Percentiles rank a stretch among this genome's conserved stretches.
These are phyloP conservation scores for Myotis findleyi DNA, from an alignment of 2,797 vertebrate species.

Conservation along the genomic window DNA sequence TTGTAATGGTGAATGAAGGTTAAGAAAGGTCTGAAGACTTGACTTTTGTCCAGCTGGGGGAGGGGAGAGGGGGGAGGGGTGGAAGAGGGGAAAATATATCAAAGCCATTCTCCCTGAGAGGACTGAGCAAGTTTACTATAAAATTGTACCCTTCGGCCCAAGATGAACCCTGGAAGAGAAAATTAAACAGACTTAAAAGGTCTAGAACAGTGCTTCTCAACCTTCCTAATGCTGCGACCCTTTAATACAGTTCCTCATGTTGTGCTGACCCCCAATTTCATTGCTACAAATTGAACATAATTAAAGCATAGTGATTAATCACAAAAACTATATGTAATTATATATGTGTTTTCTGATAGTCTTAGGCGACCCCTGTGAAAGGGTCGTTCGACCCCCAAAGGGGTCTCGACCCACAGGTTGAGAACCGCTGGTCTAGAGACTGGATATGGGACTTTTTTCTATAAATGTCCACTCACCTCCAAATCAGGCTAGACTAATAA, in stretches of 20 bases:
- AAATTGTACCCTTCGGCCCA: neutral
- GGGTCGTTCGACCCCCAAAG: no score
- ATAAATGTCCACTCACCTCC: neutral
- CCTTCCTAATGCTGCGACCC: no score
- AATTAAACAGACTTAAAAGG: neutral
- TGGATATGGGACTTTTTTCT: neutral
- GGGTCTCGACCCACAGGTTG: no score
- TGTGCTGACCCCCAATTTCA: no score
- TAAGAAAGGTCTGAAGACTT: neutral
- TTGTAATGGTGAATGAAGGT: neutral
- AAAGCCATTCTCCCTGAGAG: neutral
- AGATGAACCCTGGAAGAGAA: neutral
- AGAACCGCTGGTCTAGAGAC: neutral
- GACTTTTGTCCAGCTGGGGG: neutral
- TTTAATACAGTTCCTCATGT: no score
- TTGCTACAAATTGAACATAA: no score
- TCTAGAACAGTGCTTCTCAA: neutral
- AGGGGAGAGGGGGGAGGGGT: fast-evolving
- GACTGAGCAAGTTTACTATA: neutral
- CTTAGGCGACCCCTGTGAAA: no score
- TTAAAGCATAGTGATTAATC: no score
- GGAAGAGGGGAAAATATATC: neutral
- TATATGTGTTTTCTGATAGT: no score
- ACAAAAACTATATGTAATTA: no score
- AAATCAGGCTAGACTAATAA: constrained; percentile 3